These are phyloP conservation scores for Cephus pygmeus DNA, from an alignment of 2,888 invertebrate species.

Conservation along the genomic window DNA sequence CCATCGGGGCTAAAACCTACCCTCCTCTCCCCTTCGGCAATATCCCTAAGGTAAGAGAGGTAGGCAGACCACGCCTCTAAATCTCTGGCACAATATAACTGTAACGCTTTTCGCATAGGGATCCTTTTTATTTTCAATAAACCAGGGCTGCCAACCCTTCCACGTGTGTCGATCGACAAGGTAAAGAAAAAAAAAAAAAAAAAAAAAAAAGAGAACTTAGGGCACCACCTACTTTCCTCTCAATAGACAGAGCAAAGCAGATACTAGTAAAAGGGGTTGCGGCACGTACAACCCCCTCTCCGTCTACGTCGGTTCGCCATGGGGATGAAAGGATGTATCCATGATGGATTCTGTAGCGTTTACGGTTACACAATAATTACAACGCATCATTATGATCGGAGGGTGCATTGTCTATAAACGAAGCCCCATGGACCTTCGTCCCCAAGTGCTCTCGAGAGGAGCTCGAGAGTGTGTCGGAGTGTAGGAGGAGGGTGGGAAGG, in stretches of 20 bases:
- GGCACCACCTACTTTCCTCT: conserved; percentile 27
- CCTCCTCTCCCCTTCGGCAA: not conserved
- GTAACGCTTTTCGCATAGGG: conserved; percentile 13
- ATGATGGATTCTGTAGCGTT: conserved; percentile 2
- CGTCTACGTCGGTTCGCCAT: not conserved
- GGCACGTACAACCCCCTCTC: not conserved
- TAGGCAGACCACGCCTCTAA: conserved; percentile 18
- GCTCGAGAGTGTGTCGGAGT: not conserved
- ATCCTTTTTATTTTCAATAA: not conserved
- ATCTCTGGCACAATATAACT: conserved; percentile 17
- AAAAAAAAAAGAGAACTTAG: conserved; percentile 10
- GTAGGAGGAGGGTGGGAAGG: not conserved
- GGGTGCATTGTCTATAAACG: conserved; percentile 8
- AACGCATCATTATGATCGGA: conserved; percentile 7
- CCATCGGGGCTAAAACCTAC: not conserved
- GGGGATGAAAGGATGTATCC: conserved; percentile 3
- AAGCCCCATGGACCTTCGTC: not conserved
- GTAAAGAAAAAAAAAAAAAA: conserved; percentile 12
- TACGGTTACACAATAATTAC: conserved; percentile 9
- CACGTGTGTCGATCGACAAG: not conserved
- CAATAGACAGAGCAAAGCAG: conserved; percentile 13
- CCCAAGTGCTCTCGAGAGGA: conserved; percentile 1
- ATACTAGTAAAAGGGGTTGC: conserved; percentile 3
- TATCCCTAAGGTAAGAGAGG: not conserved
- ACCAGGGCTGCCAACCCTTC: not conserved